Base-by-base conservation (phyloP, 2,113 vertebrate genomes). In the Platichthys stellatus region DNA sequence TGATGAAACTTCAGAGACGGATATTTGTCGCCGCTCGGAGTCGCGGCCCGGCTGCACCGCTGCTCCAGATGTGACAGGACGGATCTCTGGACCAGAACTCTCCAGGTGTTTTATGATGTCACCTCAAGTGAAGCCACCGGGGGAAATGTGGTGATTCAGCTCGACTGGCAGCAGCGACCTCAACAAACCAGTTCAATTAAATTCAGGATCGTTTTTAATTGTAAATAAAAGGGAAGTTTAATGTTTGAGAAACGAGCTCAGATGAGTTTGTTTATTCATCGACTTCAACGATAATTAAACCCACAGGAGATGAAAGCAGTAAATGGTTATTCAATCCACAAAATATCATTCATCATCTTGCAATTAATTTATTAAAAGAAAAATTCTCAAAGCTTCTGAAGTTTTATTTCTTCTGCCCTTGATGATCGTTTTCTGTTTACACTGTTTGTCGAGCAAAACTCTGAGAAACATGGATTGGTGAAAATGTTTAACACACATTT, bases 1-100 rank as follows among this genome's bases (percentile, higher is more conserved):
- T 81, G 80, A 91, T 83, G 83, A 80, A 89, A 88, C 78, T 89
- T 80, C 81, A 80, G 70, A 78, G 38, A 20, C 38, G 67, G 73
- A 76, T 59, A 76, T 86, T 83, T 64, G 78, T 83, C 72, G 58
- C 35, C 1, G 47, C 47, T 49, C 47, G 1, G 51, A 73, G 72
- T 40, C 38, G 38, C 38, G 38, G 38, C 38, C 38, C 15, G 61
- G 49, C 57, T 17, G 62, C 59, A 17, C 18, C 20, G 1, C 47
- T 18, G 47, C 18, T 49, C 0, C 70, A 67, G 77, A 64, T 76
- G 64, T 74, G 40, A 66, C 76, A 20, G 60, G 47, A 15, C 1
- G 1, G 14, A 71, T 35, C 38, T 54, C 40, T 28, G 6, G 0
- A 72, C 62, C 76, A 57, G 28, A 56, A 54, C 20, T 65, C 35